Conservation (phyloP, 2,797 vertebrate genomes). For the Steatocranus sp. region DNA sequence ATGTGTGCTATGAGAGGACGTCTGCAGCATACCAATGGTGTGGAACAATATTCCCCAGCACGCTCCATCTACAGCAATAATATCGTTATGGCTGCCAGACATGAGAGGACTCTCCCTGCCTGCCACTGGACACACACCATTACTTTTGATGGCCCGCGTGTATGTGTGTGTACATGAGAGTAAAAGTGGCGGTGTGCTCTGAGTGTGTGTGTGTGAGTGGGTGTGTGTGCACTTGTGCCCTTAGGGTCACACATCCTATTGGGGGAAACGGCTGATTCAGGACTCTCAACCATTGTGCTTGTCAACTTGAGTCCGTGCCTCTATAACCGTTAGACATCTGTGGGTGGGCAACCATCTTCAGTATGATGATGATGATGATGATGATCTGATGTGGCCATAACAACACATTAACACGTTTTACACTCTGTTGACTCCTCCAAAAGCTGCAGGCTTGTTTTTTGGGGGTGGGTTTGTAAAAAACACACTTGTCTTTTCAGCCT, state of each 20-base stretch:
- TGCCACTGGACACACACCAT: slow-evolving; percentile 58
- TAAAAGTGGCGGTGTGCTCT: background rate
- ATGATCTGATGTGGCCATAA: slow-evolving; percentile 7
- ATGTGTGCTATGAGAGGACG: background rate
- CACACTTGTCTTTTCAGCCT: background rate
- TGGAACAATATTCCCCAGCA: slow-evolving; percentile 60
- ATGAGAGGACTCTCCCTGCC: slow-evolving; percentile 41
- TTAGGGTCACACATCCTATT: slow-evolving; percentile 47
- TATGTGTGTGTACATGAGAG: background rate
- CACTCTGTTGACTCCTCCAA: slow-evolving; percentile 20
- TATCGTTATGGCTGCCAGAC: slow-evolving; percentile 46
- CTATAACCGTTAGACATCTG: slow-evolving; percentile 47
- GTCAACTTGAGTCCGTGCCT: slow-evolving; percentile 15
- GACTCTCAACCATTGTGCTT: slow-evolving; percentile 8
- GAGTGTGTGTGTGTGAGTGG: background rate
- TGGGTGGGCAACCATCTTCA: background rate
- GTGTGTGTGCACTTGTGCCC: background rate
- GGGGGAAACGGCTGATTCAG: slow-evolving; percentile 51
- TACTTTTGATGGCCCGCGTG: slow-evolving; percentile 44
- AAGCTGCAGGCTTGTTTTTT: slow-evolving; percentile 16
- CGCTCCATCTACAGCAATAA: slow-evolving; percentile 52
- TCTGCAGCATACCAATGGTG: slow-evolving; percentile 25
- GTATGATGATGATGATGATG: slow-evolving; percentile 22
- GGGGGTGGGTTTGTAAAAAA: background rate
- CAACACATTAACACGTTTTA: slow-evolving; percentile 42